Base-by-base conservation (phyloP, 1,140 invertebrate species). In the Drepana arcuata region DNA sequence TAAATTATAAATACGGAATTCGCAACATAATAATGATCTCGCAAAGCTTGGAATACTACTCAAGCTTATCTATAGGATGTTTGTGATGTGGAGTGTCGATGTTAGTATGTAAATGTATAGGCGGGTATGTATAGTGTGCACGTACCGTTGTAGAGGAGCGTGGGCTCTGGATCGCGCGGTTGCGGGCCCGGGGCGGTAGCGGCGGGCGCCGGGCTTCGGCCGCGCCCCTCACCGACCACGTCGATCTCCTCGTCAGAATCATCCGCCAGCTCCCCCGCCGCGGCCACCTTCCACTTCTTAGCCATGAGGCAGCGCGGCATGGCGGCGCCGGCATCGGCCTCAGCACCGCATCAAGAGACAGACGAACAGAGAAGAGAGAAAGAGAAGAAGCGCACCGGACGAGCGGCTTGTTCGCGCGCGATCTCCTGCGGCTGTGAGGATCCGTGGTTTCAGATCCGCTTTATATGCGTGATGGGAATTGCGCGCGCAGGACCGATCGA, bases 231-330 rank as follows among this genome's bases (percentile, higher is more conserved):
- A 36, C 75, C 77, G 36, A 93, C 92, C 57, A 93, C 92, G 85
- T 93, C 92, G 82, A 93, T 92, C 77, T 93, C 91, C 83, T 93
- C 92, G 36, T 93, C 92, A 43, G 92, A 91, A 41, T 91, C 88
- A 47, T 90, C 88, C 43, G 84, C 84, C 53, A 90, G 86, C 69
- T 90, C 89, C 62, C 88, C 87, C 90, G 91, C 91, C 51, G 91
- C 90, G 84, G 92, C 92, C 56, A 88, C 90, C 87, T 94, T 94
- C 92, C 92, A 94, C 86, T 95, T 94, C 83, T 94, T 94, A 57
- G 93, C 93, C 92, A 95, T 94, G 63, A 93, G 88, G 86, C 91
- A 93, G 70, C 92, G 91, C 81, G 92, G 92, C 92, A 93, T 93
- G 67, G 77, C 84, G 83, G 75, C 63, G 71, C 78, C 75, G 48